Percentiles rank a stretch among this genome's conserved stretches.
These are phyloP conservation scores for Tanytarsus gracilentus DNA, from an alignment of 2,888 invertebrate genomes.

Conservation along the genomic window DNA sequence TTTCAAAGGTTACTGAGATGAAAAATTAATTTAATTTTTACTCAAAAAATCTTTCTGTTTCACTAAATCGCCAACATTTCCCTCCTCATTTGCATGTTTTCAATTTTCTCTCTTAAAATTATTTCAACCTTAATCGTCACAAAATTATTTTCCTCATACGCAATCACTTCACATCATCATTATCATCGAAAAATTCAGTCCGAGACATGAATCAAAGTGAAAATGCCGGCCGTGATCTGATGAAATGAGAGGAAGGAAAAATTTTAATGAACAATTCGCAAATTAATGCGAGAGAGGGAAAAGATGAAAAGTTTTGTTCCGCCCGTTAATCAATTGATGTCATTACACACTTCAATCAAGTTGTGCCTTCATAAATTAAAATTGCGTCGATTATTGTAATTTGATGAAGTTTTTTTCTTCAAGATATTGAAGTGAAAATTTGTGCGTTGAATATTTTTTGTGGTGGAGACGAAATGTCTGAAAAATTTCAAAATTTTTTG, in stretches of 20 bases:
- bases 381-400: constrained; percentile 5
- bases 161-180: too few species aligned
- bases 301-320: neutral
- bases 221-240: neutral
- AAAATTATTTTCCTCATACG: too few species aligned
- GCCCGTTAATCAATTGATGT: constrained; percentile 1
- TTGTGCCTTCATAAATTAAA: constrained; percentile 3
- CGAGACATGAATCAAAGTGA: too few species aligned
- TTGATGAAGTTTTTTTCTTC: constrained; percentile 4
- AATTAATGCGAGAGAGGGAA: neutral
- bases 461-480: too few species aligned
- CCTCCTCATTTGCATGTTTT: too few species aligned
- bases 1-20: too few species aligned
- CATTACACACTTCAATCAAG: neutral
- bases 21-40: too few species aligned
- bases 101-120: too few species aligned
- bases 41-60: too few species aligned
- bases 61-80: too few species aligned
- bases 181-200: too few species aligned
- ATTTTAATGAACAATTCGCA: neutral
- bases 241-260: neutral
- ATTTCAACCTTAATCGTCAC: too few species aligned
- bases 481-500: neutral
- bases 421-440: constrained; percentile 2
- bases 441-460: constrained; percentile 12